These are phyloP conservation scores for Diadophis punctatus DNA, from an alignment of 2,113 vertebrate genomes.

Conservation along the genomic window DNA sequence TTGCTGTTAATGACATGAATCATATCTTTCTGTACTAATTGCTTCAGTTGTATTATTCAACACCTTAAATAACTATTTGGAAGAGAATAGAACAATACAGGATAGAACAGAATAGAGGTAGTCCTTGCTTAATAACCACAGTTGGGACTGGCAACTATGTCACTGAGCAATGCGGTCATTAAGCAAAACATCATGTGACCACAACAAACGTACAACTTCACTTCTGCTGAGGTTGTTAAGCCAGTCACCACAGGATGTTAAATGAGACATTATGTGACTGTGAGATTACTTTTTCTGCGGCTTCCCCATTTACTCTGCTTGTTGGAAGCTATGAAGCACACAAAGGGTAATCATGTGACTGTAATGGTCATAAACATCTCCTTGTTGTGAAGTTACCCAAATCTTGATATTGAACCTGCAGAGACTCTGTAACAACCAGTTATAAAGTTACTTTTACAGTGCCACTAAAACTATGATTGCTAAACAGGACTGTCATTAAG, in stretches of 20 bases:
- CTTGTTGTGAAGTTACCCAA: neutral
- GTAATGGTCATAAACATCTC: neutral
- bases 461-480: neutral
- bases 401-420: neutral
- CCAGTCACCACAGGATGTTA: neutral
- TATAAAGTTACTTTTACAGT: neutral
- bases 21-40: neutral
- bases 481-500: neutral
- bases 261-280: neutral
- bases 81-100: neutral
- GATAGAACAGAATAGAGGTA: neutral
- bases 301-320: neutral
- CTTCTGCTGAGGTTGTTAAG: neutral
- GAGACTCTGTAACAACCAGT: neutral
- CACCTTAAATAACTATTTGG: neutral
- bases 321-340: neutral
- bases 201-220: neutral
- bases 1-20: neutral
- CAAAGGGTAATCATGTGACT: neutral
- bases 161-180: neutral
- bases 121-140: neutral
- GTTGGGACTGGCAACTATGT: neutral
- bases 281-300: neutral
- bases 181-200: neutral
- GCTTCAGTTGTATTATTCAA: neutral